Percentiles rank a stretch among this genome's conserved stretches.
phyloP scores from a whole-genome alignment of 2,113 vertebrate species.

The Mesitornis unicolor region DNA sequence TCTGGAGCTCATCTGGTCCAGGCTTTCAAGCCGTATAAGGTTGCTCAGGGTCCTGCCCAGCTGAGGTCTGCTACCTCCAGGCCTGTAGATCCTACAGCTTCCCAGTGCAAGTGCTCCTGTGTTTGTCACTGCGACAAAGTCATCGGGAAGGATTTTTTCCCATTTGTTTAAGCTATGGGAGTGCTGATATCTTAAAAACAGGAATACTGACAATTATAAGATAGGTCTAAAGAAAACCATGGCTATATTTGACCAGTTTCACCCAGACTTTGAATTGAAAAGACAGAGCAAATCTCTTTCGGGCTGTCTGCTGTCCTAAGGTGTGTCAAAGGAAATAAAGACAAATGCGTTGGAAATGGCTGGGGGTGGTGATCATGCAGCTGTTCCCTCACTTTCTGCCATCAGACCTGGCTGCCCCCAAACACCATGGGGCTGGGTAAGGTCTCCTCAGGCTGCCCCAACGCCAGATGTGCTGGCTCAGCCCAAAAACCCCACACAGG shows the following conservation, averaged over 20 bases:
- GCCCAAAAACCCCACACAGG: background rate
- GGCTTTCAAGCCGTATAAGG: background rate
- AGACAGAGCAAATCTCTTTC: background rate
- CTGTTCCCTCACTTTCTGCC: background rate
- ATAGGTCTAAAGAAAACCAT: background rate
- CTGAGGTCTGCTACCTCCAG: background rate
- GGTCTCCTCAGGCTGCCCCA: background rate
- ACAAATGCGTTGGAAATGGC: background rate
- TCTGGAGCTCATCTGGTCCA: background rate
- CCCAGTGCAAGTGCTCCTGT: fast-evolving
- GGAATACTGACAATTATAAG: background rate
- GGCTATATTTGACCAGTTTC: background rate
- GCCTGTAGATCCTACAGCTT: background rate
- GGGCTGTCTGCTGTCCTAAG: background rate
- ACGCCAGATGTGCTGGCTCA: background rate
- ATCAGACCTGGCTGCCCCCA: background rate
- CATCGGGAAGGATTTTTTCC: background rate
- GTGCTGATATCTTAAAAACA: background rate
- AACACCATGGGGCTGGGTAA: background rate
- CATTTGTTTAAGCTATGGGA: background rate
- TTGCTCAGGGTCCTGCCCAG: background rate
- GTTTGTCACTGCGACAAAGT: background rate
- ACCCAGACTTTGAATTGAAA: background rate
- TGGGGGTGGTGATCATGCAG: background rate
- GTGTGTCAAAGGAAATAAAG: background rate